These are phyloP conservation scores for Alectura lathami DNA, from an alignment of 2,113 vertebrate species.

Conservation along the genomic window DNA sequence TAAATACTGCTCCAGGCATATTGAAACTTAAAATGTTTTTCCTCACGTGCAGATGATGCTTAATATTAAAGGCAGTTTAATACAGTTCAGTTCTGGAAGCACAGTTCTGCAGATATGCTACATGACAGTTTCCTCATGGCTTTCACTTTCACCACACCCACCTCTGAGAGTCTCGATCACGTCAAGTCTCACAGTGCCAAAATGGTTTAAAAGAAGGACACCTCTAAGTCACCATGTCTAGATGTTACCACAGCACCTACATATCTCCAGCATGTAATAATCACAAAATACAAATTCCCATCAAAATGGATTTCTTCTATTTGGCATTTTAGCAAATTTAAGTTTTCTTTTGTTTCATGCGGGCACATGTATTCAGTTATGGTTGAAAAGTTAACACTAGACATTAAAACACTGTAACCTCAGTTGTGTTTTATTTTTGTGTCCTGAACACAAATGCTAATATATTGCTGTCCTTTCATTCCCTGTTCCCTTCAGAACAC, in stretches of 20 bases:
- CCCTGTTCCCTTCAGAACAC: not conserved
- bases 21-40: not conserved
- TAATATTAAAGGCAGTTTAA: too few relatives aligned
- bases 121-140: not conserved
- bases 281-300: not conserved
- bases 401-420: not conserved
- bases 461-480: not conserved
- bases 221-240: not conserved
- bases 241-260: not conserved
- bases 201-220: not conserved
- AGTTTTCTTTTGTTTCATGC: not conserved
- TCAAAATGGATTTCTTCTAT: not conserved
- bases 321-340: not conserved
- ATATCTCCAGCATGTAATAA: not conserved
- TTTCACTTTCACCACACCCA: not conserved
- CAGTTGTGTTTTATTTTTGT: not conserved
- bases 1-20: not conserved
- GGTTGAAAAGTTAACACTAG: not conserved
- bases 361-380: not conserved
- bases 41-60: not conserved
- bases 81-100: not conserved
- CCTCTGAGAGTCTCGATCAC: not conserved
- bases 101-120: not conserved
- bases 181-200: not conserved
- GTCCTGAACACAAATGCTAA: not conserved